Evolutionary conservation across 2,113 vertebrate genomes (phyloP).

Genomic region (Cichladusa arquata): DNA sequence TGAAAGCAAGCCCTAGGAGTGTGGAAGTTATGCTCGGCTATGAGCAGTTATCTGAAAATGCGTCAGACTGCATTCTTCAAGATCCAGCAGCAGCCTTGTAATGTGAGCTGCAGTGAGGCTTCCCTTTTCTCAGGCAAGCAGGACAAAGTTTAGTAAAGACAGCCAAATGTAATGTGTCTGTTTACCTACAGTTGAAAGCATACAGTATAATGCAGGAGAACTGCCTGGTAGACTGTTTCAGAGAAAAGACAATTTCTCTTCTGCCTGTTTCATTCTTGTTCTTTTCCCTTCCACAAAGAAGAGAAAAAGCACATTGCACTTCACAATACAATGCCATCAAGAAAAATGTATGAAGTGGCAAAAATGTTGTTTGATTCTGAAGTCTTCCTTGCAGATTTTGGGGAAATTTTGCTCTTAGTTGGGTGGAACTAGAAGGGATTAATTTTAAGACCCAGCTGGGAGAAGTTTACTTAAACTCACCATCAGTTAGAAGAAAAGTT

Average conservation of each 20-base stretch:
- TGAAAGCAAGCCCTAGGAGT: neutral
- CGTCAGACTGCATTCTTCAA: neutral
- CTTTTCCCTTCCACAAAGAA: neutral
- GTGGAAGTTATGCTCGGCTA: neutral
- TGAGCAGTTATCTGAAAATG: neutral
- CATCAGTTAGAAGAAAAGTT: conserved; percentile 3
- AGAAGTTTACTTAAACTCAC: conserved; percentile 25
- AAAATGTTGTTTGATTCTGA: neutral
- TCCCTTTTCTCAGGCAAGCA: neutral
- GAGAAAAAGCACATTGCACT: neutral
- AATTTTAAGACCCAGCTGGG: neutral
- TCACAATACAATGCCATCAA: neutral
- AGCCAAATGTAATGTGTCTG: neutral
- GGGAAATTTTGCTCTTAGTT: neutral
- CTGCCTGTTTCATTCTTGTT: neutral
- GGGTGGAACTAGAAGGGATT: neutral
- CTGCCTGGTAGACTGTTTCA: neutral
- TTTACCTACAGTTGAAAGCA: neutral
- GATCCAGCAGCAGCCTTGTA: neutral
- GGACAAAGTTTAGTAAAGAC: neutral
- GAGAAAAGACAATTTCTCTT: neutral
- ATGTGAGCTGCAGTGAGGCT: neutral
- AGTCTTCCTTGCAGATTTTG: neutral
- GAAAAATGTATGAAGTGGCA: neutral
- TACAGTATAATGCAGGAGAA: neutral